Conservation (phyloP, 2,888 invertebrate species). For the Halictus quadricinctus region DNA sequence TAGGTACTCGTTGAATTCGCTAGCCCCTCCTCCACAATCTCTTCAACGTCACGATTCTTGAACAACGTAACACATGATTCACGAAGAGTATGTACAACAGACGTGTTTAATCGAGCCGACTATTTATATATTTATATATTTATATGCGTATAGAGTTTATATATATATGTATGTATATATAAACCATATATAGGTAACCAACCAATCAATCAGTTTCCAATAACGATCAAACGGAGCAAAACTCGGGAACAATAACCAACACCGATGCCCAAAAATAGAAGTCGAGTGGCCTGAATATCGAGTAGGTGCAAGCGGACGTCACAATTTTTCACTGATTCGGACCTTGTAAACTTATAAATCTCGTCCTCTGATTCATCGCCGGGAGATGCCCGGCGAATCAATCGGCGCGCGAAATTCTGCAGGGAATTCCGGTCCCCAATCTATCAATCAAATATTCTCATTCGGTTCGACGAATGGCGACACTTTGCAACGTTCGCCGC, state of each 20-base stretch:
- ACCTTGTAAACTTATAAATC: slow-evolving; percentile 5
- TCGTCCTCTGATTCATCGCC: not conserved
- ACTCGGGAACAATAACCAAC: slow-evolving; percentile 42
- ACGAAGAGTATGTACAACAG: slow-evolving; percentile 43
- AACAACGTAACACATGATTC: slow-evolving; percentile 35
- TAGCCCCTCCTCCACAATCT: slow-evolving; percentile 10
- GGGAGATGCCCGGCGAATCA: slow-evolving; percentile 1
- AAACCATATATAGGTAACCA: slow-evolving; percentile 13
- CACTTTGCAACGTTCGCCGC: not conserved
- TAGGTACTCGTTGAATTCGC: slow-evolving; percentile 10
- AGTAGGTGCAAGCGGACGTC: slow-evolving; percentile 25
- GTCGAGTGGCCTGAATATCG: slow-evolving; percentile 46
- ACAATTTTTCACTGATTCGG: slow-evolving; percentile 1
- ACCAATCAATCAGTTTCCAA: slow-evolving; percentile 47
- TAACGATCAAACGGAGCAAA: slow-evolving; percentile 48
- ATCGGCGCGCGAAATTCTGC: not conserved
- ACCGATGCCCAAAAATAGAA: slow-evolving; percentile 46
- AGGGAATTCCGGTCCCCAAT: not conserved
- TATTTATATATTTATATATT: slow-evolving; percentile 27
- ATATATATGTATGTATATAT: not conserved
- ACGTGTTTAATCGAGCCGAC: slow-evolving; percentile 43
- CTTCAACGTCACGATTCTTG: slow-evolving; percentile 4
- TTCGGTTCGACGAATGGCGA: not conserved
- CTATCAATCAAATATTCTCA: not conserved
- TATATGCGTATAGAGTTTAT: not conserved